Evolutionary conservation across 2,888 invertebrate species (phyloP), one percentile per base, ranked within the genome.

Genomic region (Ariolimax columbianus): DNA sequence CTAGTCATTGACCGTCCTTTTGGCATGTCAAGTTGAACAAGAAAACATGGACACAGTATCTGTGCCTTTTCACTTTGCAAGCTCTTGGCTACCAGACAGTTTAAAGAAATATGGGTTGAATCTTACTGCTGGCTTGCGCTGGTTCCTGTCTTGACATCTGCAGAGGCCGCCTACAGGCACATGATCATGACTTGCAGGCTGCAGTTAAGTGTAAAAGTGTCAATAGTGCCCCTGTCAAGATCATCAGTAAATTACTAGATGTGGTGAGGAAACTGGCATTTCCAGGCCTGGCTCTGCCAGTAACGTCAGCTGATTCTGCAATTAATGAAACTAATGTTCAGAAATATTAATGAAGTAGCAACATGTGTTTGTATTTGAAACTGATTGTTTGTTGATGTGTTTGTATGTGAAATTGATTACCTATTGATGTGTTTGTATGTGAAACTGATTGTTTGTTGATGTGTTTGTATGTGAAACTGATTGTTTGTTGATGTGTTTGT

Each of bases 271-370:
- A 14, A 55, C 72, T 40, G 7, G 7, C 19, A n/a, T 72, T 82
- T 17, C 75, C 72, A 17, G n/a, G 14, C 51, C n/a, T 51, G 72
- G 59, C 23, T 23, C 75, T 75, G 82, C 73, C 59, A 30, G 82
- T 82, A 11, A 63, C 75, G 26, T 82, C 82, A 23, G 30, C 75
- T 59, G 82, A 82, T n/a, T 82, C 82, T 82, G 82, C 55, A 83
- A 83, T 51, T 78, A 83, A 78, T 77, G 83, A 68, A 83, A 83
- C 83, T 83, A 83, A 83, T 83, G 78, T 78, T 78, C 51, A 78
- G 83, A 83, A 83, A 66, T 78, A 83, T 70, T 70, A 38, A 70
- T 40, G 77, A 70, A 78, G 83, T 66, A 43, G 3, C 26, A 4
- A 63, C 4, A 63, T 7, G 9, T 63, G 59, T n/a, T n/a, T n/a